phyloP scores from a whole-genome alignment of 1,140 invertebrate species.

The Lasioglossum baleicum region DNA sequence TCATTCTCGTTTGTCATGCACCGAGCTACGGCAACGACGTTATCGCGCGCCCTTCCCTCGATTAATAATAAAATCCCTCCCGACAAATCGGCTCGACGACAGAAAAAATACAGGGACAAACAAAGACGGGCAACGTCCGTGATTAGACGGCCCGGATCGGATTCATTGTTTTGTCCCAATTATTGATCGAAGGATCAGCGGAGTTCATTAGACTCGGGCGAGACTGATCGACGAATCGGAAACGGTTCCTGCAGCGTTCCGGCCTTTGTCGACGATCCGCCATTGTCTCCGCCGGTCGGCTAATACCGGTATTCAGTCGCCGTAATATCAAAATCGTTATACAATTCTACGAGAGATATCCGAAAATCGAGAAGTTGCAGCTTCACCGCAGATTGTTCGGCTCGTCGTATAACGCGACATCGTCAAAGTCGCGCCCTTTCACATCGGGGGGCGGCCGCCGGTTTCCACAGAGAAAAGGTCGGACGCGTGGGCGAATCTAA shows the following conservation, averaged over 20 bases:
- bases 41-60: conserved; percentile 58
- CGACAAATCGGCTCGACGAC: conserved; percentile 49
- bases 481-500: too few species aligned
- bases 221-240: background rate
- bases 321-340: too few species aligned
- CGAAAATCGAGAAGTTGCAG: too few species aligned
- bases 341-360: too few species aligned
- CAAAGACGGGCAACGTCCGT: background rate
- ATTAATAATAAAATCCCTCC: conserved; percentile 49
- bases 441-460: background rate
- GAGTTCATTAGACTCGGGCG: background rate
- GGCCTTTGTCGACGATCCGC: background rate
- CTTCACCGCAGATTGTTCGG: background rate
- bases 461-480: background rate
- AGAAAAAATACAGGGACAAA: conserved; percentile 13
- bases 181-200: background rate
- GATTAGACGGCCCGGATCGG: background rate
- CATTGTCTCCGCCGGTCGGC: background rate
- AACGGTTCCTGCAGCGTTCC: background rate
- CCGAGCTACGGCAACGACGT: conserved; percentile 68
- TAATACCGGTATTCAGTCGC: too few species aligned
- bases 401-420: background rate
- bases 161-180: conserved; percentile 33
- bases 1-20: conserved; percentile 71
- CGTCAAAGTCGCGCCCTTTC: background rate